phyloP scores from a whole-genome alignment of 2,797 vertebrate species.

The Melanotaenia maccullochi region DNA sequence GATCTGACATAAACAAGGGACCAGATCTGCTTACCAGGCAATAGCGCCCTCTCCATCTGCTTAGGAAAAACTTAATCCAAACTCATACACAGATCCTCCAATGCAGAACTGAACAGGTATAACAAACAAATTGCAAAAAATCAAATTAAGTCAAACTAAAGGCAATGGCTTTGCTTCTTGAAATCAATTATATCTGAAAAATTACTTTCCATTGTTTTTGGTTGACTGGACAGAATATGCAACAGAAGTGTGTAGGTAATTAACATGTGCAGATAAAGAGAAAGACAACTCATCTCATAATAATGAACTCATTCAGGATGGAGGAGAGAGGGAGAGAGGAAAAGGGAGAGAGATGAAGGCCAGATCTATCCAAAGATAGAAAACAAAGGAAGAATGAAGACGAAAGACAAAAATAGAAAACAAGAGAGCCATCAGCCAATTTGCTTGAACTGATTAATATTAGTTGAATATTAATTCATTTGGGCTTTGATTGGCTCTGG shows the following conservation, averaged over 20 bases:
- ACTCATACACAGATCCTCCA: slow-evolving; percentile 80
- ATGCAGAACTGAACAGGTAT: slow-evolving; percentile 83
- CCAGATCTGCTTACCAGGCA: slow-evolving; percentile 80
- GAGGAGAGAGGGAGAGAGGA: slow-evolving; percentile 80
- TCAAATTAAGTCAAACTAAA: slow-evolving; percentile 86
- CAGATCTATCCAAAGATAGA: slow-evolving; percentile 85
- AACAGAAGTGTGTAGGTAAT: slow-evolving; percentile 86
- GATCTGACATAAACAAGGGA: slow-evolving; percentile 68
- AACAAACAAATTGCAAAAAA: slow-evolving; percentile 85
- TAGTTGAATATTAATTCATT: slow-evolving; percentile 81
- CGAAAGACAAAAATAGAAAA: slow-evolving; percentile 78
- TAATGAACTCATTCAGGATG: slow-evolving; percentile 88
- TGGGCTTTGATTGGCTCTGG: slow-evolving; percentile 80
- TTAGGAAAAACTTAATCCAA: slow-evolving; percentile 71
- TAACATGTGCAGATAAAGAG: slow-evolving; percentile 87
- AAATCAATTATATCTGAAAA: slow-evolving; percentile 62
- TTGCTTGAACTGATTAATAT: slow-evolving; percentile 81
- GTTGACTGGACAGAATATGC: slow-evolving; percentile 83
- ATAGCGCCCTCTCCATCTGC: slow-evolving; percentile 69
- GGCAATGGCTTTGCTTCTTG: slow-evolving; percentile 69
- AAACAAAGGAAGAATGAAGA: slow-evolving; percentile 82
- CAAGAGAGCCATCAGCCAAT: slow-evolving; percentile 81
- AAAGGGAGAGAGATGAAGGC: slow-evolving; percentile 79
- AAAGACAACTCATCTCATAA: slow-evolving; percentile 87
- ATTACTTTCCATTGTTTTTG: slow-evolving; percentile 77